Evolutionary conservation across 2,888 invertebrate genomes (phyloP), one percentile per base, ranked within the genome.

Genomic region (Standfussiana lucernea): DNA sequence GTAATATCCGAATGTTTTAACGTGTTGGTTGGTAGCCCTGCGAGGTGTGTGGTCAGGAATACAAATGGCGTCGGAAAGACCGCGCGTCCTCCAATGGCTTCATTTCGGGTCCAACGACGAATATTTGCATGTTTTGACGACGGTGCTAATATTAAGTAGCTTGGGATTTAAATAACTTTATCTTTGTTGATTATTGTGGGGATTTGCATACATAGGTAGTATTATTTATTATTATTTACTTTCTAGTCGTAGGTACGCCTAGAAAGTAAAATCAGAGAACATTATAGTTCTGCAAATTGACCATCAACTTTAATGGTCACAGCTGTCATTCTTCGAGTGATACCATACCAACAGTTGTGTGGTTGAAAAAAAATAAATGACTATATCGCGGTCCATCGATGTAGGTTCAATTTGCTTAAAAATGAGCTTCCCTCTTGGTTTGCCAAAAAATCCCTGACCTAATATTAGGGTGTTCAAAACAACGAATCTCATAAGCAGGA

Each of bases 41-140:
- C n/a, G 35, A 61, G 73, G 72, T 66, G 72, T 83, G 80, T 80
- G 88, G 89, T 82, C 75, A 68, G 75, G 86, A 86, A 88, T 86
- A 89, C 78, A 88, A 89, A 89, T 86, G 77, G 72, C 64, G 59
- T n/a, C 53, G 65, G 37, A 70, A 47, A 76, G 75, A 66, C 69
- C 76, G 66, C 67, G 56, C 68, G 68, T 72, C 62, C 69, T 24
- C 73, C 53, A 61, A 82, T 72, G 82, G 83, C 81, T 88, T 83
- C 79, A 87, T 88, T 89, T 77, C 32, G 76, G 69, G 75, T 74
- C 42, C 65, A 69, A 45, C 42, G 56, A 67, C 64, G 70, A 79
- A 72, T 81, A 86, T 88, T 85, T 82, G 68, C 85, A 86, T 88
- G 75, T 86, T 86, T 82, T 84, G 85, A 81, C 79, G 77, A 80